These are phyloP conservation scores for Palythoa grandis DNA, from an alignment of 92 coral and sea anemone genomes.

Conservation along the genomic window DNA sequence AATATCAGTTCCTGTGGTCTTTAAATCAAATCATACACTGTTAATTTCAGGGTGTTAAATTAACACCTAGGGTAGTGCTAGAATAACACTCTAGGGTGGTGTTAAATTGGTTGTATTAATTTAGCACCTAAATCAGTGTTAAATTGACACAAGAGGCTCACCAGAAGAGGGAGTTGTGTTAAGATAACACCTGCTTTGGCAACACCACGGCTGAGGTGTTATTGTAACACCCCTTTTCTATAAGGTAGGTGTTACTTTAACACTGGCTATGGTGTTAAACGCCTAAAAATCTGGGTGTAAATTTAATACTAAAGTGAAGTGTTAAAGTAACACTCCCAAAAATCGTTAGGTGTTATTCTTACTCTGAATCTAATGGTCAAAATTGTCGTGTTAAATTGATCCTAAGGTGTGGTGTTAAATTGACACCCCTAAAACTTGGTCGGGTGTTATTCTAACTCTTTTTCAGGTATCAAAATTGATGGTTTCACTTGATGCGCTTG, in stretches of 20 bases:
- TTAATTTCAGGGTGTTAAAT: conserved; percentile 22
- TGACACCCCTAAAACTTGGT: conserved; percentile 24
- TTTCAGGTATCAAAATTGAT: conserved; percentile 43
- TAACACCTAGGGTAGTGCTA: conserved; percentile 17
- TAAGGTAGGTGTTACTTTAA: conserved; percentile 19
- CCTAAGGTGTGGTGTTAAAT: conserved; percentile 39
- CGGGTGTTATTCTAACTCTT: conserved; percentile 39
- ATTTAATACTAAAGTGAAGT: conserved; percentile 18
- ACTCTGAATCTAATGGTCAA: conserved; percentile 30
- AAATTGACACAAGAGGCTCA: conserved; percentile 16
- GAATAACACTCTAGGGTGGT: conserved; percentile 13
- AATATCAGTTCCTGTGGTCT: too few species aligned
- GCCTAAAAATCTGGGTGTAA: neutral
- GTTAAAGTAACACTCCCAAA: conserved; percentile 14
- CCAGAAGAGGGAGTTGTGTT: conserved; percentile 18
- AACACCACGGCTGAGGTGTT: conserved; percentile 21
- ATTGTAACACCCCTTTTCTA: conserved; percentile 30
- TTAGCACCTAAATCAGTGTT: conserved; percentile 14
- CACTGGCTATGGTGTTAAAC: conserved; percentile 28
- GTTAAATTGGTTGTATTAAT: conserved; percentile 25
- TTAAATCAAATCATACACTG: too few species aligned
- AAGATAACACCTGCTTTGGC: conserved; percentile 16
- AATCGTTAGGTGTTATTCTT: conserved; percentile 23
- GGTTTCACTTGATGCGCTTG: conserved; percentile 30
- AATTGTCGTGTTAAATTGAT: conserved; percentile 23